Conservation (phyloP, 53 echinoderm and acorn worm genomes). For the Henricia sp. region DNA sequence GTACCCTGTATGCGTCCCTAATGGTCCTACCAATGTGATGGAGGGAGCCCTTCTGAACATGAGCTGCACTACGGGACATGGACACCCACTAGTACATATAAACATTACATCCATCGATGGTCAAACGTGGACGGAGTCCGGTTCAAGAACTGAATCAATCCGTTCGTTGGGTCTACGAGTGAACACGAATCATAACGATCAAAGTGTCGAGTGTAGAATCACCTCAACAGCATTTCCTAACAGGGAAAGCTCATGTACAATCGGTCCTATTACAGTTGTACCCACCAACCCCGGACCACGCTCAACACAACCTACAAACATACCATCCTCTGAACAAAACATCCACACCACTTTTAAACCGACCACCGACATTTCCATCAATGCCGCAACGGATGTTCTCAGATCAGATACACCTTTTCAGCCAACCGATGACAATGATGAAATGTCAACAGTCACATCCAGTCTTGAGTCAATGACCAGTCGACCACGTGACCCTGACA, state of each 20-base stretch:
- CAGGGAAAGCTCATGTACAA: not conserved
- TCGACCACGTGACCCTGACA: not conserved
- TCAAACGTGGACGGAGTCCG: not conserved
- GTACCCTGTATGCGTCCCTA: conserved; percentile 39
- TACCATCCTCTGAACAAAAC: not conserved
- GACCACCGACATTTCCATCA: too few species aligned
- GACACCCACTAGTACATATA: not conserved
- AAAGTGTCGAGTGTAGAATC: not conserved
- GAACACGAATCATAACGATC: not conserved
- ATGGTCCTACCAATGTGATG: conserved; percentile 32
- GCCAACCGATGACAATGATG: too few species aligned
- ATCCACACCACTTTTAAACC: too few species aligned
- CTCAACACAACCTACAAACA: not conserved
- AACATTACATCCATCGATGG: not conserved
- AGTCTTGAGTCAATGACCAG: too few species aligned
- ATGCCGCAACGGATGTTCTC: too few species aligned
- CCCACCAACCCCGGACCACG: not conserved
- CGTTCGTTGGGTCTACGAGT: not conserved
- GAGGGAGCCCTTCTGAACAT: conserved; percentile 26
- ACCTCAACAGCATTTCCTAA: not conserved
- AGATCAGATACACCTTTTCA: too few species aligned
- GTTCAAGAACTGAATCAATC: not conserved
- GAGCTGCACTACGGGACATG: conserved; percentile 40
- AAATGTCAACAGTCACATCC: too few species aligned
- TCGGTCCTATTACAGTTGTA: conserved; percentile 23